These are phyloP conservation scores for Lordiphosa collinella DNA, from an alignment of 1,140 invertebrate species.

Conservation along the genomic window DNA sequence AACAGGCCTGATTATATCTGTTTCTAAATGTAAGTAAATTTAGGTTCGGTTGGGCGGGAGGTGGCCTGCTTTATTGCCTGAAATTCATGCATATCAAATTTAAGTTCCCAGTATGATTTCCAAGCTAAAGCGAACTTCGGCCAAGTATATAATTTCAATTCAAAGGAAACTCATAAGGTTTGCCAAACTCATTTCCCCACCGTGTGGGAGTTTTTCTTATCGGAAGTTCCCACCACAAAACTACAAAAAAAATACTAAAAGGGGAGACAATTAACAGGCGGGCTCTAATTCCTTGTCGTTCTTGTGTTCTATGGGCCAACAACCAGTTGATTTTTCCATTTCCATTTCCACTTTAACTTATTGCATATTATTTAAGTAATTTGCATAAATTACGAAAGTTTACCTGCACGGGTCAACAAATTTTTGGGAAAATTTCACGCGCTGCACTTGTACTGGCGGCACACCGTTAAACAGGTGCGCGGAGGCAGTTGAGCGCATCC, in stretches of 20 bases:
- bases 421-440: slow-evolving; percentile 14
- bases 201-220: slow-evolving; percentile 48
- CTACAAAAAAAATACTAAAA: slow-evolving; percentile 1
- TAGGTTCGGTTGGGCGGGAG: too few species aligned
- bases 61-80: too few species aligned
- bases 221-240: slow-evolving; percentile 46
- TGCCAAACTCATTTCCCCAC: not conserved
- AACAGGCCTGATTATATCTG: too few species aligned
- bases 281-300: too few species aligned
- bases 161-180: not conserved
- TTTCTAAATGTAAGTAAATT: too few species aligned
- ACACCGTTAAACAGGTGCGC: slow-evolving; percentile 55
- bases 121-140: too few species aligned
- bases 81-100: too few species aligned
- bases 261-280: too few species aligned
- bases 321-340: slow-evolving; percentile 46
- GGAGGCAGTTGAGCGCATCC: slow-evolving; percentile 61
- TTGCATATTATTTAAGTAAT: slow-evolving; percentile 5
- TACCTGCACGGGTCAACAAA: slow-evolving; percentile 38
- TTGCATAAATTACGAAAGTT: slow-evolving; percentile 55
- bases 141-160: too few species aligned
- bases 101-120: too few species aligned
- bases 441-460: slow-evolving; percentile 2
- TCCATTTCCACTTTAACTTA: slow-evolving; percentile 19
- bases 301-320: not conserved